A percentile compares a stretch with the other conserved stretches of the same genome.
phyloP scores from a whole-genome alignment of 1,140 invertebrate species.

The Drosophila willistoni region DNA sequence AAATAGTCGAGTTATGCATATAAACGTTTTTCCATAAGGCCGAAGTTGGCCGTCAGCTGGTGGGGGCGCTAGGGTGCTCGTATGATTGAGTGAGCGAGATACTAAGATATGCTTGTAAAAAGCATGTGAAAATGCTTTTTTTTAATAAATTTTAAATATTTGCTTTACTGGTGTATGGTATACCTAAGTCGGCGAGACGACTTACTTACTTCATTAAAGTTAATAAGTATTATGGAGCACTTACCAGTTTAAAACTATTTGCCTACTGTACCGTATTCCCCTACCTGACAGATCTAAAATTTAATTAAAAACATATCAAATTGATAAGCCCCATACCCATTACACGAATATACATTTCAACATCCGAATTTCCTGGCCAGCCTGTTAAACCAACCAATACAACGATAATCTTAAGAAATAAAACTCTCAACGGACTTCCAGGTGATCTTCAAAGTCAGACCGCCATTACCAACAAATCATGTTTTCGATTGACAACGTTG shows the following conservation, averaged over 20 bases:
- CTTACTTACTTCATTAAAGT: too few species aligned
- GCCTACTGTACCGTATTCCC: slow-evolving; percentile 38
- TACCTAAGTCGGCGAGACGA: too few species aligned
- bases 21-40: too few species aligned
- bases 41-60: too few species aligned
- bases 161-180: too few species aligned
- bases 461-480: slow-evolving; percentile 82
- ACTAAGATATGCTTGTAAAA: too few species aligned
- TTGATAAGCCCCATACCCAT: slow-evolving; percentile 57
- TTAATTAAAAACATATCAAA: slow-evolving; percentile 78
- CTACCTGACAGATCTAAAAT: slow-evolving; percentile 58
- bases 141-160: too few species aligned
- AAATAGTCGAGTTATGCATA: too few species aligned
- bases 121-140: too few species aligned
- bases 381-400: slow-evolving; percentile 28
- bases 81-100: too few species aligned
- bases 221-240: too few species aligned
- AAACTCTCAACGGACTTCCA: slow-evolving; percentile 30
- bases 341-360: not conserved
- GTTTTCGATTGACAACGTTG: slow-evolving; percentile 83
- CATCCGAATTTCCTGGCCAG: not conserved
- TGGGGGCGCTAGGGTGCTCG: too few species aligned
- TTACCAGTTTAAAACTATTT: not conserved
- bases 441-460: slow-evolving; percentile 71
- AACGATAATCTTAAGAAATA: slow-evolving; percentile 40